phyloP scores from a whole-genome alignment of 2,888 invertebrate species.

The Phymatocera aterrima region DNA sequence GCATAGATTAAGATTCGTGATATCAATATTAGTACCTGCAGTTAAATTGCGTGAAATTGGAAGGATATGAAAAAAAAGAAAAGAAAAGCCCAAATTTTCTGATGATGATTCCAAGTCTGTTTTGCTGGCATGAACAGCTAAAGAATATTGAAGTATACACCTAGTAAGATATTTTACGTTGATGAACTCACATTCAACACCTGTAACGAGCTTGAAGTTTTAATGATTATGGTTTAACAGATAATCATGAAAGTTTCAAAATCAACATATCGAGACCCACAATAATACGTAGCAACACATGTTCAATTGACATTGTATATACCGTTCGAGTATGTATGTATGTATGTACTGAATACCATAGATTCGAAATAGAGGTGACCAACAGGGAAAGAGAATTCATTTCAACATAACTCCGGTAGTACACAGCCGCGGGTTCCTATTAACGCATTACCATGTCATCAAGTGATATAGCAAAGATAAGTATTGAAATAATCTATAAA shows the following conservation, averaged over 20 bases:
- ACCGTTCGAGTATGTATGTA: background rate
- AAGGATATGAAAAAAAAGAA: background rate
- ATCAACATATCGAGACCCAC: constrained; percentile 6
- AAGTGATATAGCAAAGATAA: too few species aligned
- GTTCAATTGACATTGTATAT: constrained; percentile 2
- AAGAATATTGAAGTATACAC: constrained; percentile 23
- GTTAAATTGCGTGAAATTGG: background rate
- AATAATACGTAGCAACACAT: background rate
- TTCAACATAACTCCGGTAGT: constrained; percentile 29
- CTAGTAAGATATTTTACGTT: background rate
- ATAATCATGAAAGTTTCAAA: constrained; percentile 6
- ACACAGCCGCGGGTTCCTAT: constrained; percentile 34
- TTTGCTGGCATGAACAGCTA: constrained; percentile 36
- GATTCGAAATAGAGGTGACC: constrained; percentile 1
- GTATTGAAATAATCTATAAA: background rate
- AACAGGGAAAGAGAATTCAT: constrained; percentile 2
- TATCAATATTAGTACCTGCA: background rate
- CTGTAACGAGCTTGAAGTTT: constrained; percentile 40
- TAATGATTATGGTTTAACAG: constrained; percentile 9
- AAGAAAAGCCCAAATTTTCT: background rate
- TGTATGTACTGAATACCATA: background rate
- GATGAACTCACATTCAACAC: constrained; percentile 9
- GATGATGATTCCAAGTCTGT: constrained; percentile 30
- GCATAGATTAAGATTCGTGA: background rate
- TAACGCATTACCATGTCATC: constrained; percentile 27